Conservation (phyloP, 2,797 vertebrate genomes). For the Atherinosoma microstoma region DNA sequence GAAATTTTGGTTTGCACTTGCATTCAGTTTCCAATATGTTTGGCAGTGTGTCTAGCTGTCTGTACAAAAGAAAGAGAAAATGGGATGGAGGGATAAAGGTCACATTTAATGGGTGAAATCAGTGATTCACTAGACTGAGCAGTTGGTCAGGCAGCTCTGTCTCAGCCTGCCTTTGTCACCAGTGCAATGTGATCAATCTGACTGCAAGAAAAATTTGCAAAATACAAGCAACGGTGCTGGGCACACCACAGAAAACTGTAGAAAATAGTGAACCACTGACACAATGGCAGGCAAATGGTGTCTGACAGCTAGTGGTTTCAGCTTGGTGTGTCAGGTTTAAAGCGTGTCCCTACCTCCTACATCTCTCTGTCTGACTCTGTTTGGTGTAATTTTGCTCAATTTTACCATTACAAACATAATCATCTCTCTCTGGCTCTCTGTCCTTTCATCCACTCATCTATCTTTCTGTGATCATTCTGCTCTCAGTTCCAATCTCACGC, state of each 20-base stretch:
- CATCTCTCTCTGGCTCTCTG: neutral
- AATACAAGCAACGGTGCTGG: neutral
- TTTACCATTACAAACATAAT: conserved; percentile 18
- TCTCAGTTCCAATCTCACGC: conserved; percentile 9
- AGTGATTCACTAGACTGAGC: neutral
- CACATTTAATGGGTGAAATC: conserved; percentile 9
- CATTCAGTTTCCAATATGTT: neutral
- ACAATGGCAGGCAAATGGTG: neutral
- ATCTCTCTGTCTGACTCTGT: neutral
- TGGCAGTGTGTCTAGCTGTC: neutral
- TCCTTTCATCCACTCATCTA: conserved; percentile 35
- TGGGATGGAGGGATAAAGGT: neutral
- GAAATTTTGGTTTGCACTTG: neutral
- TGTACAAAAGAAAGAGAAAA: neutral
- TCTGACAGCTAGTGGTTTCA: neutral
- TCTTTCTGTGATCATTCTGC: conserved; percentile 5
- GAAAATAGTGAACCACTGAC: neutral
- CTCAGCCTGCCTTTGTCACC: neutral
- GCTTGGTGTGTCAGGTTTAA: neutral
- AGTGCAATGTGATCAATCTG: conserved; percentile 1
- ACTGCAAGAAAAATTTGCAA: neutral
- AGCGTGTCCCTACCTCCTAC: neutral
- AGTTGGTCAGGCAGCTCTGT: neutral
- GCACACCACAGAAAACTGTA: neutral
- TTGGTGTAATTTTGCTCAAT: conserved; percentile 21